Percentiles rank a stretch among this genome's conserved stretches.
Conservation (phyloP, 2,113 vertebrate species). For the Ciconia maguari region DNA sequence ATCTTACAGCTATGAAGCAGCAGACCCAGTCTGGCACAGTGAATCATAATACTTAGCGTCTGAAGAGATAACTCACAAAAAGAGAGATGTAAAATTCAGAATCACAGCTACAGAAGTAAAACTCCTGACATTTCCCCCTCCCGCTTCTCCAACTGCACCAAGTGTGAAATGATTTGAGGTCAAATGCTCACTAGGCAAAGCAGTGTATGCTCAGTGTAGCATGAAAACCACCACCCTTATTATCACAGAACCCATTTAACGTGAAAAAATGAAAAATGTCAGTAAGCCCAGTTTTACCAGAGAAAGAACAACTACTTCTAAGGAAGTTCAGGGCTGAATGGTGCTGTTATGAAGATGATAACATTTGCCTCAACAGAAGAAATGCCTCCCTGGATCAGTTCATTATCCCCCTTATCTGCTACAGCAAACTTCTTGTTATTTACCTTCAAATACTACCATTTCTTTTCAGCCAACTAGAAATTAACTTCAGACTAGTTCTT, state of each 20-base stretch:
- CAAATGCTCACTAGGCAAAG: neutral
- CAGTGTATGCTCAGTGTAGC: neutral
- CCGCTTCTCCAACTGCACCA: neutral
- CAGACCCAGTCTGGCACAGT: neutral
- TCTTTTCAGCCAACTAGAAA: neutral
- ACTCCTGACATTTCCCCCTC: neutral
- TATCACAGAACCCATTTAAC: neutral
- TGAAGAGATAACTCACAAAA: neutral
- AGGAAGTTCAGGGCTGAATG: neutral
- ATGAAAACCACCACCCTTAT: neutral
- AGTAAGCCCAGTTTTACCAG: neutral
- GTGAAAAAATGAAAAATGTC: neutral
- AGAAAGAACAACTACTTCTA: neutral
- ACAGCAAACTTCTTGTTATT: neutral
- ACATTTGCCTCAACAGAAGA: neutral
- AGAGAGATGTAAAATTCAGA: neutral
- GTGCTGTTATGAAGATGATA: neutral
- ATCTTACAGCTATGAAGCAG: neutral
- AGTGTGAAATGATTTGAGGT: neutral
- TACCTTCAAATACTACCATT: neutral
- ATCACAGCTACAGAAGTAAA: neutral
- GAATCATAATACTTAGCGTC: neutral
- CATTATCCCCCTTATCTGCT: neutral
- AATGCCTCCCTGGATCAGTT: neutral
- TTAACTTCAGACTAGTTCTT: neutral